Base-by-base conservation (phyloP, 2,888 invertebrate species). In the Aricia artaxerxes region DNA sequence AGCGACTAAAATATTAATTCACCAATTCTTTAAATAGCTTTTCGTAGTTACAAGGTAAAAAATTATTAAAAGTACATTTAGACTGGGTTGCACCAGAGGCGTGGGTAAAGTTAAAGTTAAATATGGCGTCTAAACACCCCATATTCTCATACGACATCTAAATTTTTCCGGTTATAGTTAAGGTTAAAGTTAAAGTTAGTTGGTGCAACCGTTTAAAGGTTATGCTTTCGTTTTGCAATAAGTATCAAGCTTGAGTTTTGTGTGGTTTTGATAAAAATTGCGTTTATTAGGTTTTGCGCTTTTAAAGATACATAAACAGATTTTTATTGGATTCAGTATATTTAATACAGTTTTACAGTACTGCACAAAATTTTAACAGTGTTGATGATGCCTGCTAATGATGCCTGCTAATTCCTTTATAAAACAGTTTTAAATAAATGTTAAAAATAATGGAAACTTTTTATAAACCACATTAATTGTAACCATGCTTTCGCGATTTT, bases 201-300 rank as follows among this genome's bases (percentile, higher is more conserved):
- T 24, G 24, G 24, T 24, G 24, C 24, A 24, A 24, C 24, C 24
- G 24, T 24, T 24, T 24, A 49, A 60, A 60, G 6, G 6, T 60
- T 60, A 40, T 40, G 40, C 40, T 40, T 61, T 61, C 24, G 61
- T 24, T 61, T 31, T 61, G 61, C 61, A 61, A 61, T 7, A 61
- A 64, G 31, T 64, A 49, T 49, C 49, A 11, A 31, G 64, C 31
- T 64, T 64, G 31, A 64, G 64, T 64, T 69, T 69, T 13, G 69
- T 69, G 69, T 69, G 69, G 9, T 69, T 64, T 69, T 69, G 16
- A 11, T 38, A 35, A 69, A 69, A 69, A 69, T 35, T 69, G 35
- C 38, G 69, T 13, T 64, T 64, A 31, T 64, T 69, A 35, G 5
- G 13, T 69, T 35, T 35, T 69, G 69, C 11, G 69, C 11, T 31